Base-by-base conservation (phyloP, 2,797 vertebrate species). In the Hipposideros larvatus region DNA sequence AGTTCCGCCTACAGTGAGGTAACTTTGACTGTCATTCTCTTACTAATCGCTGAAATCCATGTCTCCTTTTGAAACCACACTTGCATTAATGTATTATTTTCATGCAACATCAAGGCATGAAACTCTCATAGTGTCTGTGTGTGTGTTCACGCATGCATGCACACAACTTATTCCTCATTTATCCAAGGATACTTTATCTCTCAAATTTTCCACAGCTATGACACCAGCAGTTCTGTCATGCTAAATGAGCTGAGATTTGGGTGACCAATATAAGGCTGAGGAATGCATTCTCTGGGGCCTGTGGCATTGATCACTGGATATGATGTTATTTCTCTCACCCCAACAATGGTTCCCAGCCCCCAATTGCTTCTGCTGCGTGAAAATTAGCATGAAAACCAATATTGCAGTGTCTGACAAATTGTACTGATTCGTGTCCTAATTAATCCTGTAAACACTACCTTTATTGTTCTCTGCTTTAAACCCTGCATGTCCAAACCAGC, bases 401-500 rank as follows among this genome's bases (percentile, higher is more conserved):
- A 94, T 91, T 6, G 15, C 31, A 91, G 82, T 57, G 74, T 59
- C 48, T 78, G 77, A 90, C 80, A 79, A 97, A 57, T 9, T 73
- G 86, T 73, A 34, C 68, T 84, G 87, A 90, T 79, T 97, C 91
- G 61, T 37, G 11, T 84, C 92, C 63, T 0, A 15, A 89, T 94
- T 97, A 86, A 87, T 85, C 95, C 11, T 65, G 18, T 51, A 55
- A 77, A 26, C 37, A 37, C 19, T 43, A 13, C 11, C 0, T 92
- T 87, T 9, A 19, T 83, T 68, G 78, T 78, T 96, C 61, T 95
- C 85, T 93, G 94, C 91, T 95, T 95, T 87, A 75, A 95, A 93
- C 71, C 34, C 89, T 95, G 94, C 94, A 41, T 86, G 95, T 93
- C 98, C 97, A 96, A 97, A 97, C 98, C 97, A 97, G 98, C 73